phyloP scores from a whole-genome alignment of 2,113 vertebrate species.

The Gorsachius goisagi region DNA sequence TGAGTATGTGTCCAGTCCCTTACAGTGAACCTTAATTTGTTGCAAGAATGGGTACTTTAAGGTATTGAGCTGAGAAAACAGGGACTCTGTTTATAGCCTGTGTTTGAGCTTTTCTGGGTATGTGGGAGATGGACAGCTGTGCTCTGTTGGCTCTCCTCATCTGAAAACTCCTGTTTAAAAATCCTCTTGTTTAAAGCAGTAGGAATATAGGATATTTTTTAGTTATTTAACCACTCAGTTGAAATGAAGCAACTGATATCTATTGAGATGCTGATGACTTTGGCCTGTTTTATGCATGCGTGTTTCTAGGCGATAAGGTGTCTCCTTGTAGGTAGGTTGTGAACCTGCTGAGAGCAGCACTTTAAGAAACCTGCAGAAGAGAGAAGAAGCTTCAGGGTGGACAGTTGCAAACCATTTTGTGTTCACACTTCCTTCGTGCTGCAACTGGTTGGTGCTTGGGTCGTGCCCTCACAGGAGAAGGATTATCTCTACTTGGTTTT shows the following conservation, averaged over 20 bases:
- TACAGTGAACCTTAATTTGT: not conserved
- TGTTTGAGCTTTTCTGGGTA: not conserved
- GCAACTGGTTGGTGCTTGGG: not conserved
- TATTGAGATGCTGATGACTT: not conserved
- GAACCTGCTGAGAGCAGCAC: not conserved
- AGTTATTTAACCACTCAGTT: not conserved
- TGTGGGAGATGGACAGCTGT: not conserved
- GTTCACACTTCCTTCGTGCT: not conserved
- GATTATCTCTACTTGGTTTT: not conserved
- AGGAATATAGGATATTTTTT: not conserved
- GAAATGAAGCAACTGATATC: not conserved
- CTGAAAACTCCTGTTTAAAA: not conserved
- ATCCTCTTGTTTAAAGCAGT: not conserved
- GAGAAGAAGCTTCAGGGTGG: not conserved
- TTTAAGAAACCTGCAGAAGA: not conserved
- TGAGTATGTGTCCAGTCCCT: not conserved
- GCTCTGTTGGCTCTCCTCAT: accelerated
- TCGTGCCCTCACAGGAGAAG: not conserved
- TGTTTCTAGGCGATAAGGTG: not conserved
- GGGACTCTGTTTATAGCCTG: not conserved
- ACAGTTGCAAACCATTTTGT: not conserved
- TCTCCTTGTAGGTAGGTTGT: not conserved
- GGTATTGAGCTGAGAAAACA: not conserved
- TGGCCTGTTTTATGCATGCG: accelerated
- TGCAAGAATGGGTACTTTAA: not conserved